These are phyloP conservation scores for Drosophila affinis DNA, from an alignment of 2,888 invertebrate species.

Conservation along the genomic window DNA sequence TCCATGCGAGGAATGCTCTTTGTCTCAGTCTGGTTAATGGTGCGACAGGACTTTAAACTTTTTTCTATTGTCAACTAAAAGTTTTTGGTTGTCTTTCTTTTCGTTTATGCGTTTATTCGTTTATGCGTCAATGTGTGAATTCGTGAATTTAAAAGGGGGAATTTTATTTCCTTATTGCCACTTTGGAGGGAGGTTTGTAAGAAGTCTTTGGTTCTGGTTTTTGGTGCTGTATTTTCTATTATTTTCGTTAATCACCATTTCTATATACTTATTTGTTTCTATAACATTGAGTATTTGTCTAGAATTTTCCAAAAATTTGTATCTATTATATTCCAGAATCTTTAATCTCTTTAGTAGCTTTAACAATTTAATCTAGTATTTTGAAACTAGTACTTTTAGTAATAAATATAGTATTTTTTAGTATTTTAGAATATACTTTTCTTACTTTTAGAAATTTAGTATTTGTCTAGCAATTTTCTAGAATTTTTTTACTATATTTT, in stretches of 20 bases:
- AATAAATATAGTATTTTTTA: too few species aligned
- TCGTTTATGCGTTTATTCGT: constrained; percentile 39
- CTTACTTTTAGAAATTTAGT: too few species aligned
- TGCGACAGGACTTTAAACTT: constrained; percentile 53
- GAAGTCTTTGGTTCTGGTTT: background rate
- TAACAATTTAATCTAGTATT: fast-evolving
- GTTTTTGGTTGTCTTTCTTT: constrained; percentile 16
- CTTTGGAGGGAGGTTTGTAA: constrained; percentile 4
- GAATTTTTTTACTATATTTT: too few species aligned
- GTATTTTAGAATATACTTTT: too few species aligned
- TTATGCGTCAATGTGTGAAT: constrained; percentile 25
- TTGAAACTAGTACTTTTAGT: background rate
- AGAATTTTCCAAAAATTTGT: too few species aligned
- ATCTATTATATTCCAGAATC: background rate
- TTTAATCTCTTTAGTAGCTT: background rate
- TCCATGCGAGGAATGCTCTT: constrained; percentile 12
- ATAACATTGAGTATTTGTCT: too few species aligned
- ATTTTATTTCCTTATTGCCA: too few species aligned
- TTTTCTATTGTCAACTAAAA: constrained; percentile 42
- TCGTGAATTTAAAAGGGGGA: constrained; percentile 17
- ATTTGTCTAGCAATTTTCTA: too few species aligned
- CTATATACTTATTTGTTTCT: background rate
- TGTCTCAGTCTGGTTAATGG: constrained; percentile 51
- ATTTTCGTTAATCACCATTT: background rate
- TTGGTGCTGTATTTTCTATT: background rate